Evolutionary conservation across 2,113 vertebrate species (phyloP), one percentile per base, ranked within the genome.

Genomic region (Amia ocellicauda): DNA sequence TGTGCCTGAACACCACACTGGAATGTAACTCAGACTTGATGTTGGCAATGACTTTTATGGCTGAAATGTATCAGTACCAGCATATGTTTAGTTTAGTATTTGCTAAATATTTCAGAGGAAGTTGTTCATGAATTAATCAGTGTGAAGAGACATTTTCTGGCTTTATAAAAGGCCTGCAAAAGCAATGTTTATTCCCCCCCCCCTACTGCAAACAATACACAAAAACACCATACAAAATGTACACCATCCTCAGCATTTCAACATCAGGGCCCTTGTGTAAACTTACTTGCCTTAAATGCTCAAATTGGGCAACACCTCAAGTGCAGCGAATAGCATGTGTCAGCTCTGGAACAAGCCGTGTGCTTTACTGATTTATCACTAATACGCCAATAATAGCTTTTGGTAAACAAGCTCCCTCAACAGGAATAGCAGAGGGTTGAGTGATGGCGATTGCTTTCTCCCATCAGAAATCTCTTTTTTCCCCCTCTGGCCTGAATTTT

Each of bases 401-500:
- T 60, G 23, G 57, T 52, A 42, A 42, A 17, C 55, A 41, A 58
- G 55, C 57, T 24, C 20, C 31, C 43, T 51, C 28, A 60, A 43
- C n/a, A 60, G 57, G 47, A 60, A 60, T 52, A 27, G 47, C 58
- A 41, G 49, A 49, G 31, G 58, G 14, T 53, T 58, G 49, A 66
- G 57, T 47, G 42, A 26, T 59, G 64, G 49, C 19, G 24, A 36
- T 26, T 36, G 27, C 60, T 43, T 60, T 60, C 57, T 19, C 58
- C 58, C 22, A 50, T 53, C 50, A 51, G 31, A 60, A 60, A 53
- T 47, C 9, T 66, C 56, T 60, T 28, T 47, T 27, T 26, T 9
- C 29, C 55, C 51, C 64, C 56, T 28, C 43, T 13, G 47, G 64
- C 56, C 47, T 40, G 29, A 59, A 42, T 66, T 66, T 60, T 60